Evolutionary conservation across 2,888 invertebrate genomes (phyloP).

Genomic region (Hyposoter didymator): DNA sequence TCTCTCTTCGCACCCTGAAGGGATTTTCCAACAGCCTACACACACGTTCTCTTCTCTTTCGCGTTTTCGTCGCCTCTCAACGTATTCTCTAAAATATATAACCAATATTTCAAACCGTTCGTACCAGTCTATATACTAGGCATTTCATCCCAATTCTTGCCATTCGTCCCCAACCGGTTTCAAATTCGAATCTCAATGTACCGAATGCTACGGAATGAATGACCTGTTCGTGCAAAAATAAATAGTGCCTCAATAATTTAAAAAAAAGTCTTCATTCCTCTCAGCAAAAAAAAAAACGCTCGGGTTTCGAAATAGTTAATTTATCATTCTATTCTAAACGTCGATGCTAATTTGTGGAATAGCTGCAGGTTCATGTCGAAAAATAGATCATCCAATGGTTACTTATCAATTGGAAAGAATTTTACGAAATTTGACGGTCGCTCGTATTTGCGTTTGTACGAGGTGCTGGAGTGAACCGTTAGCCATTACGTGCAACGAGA

Average conservation of each 20-base stretch:
- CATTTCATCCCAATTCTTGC: slow-evolving; percentile 3
- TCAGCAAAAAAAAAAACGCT: background rate
- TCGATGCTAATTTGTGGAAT: background rate
- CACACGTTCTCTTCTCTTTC: slow-evolving; percentile 1
- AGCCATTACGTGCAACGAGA: slow-evolving; percentile 7
- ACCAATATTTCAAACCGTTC: slow-evolving; percentile 6
- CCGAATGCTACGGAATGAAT: background rate
- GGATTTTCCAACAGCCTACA: slow-evolving; percentile 40
- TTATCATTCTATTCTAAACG: background rate
- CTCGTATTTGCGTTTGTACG: background rate
- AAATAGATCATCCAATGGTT: background rate
- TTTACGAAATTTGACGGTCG: background rate
- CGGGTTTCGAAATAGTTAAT: background rate
- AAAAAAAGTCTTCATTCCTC: background rate
- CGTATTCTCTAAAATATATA: slow-evolving; percentile 20
- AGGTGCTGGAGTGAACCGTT: slow-evolving; percentile 56
- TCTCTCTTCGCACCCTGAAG: slow-evolving; percentile 28
- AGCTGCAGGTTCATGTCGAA: background rate
- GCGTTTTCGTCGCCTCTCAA: slow-evolving; percentile 17
- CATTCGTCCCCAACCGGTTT: background rate
- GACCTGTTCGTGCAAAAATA: background rate
- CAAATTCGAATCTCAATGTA: background rate
- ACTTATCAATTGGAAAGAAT: background rate
- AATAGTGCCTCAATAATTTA: background rate
- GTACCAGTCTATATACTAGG: background rate